A percentile compares a stretch with the other conserved stretches of the same genome.
phyloP scores from a whole-genome alignment of 2,888 invertebrate genomes.

The Pachydiplax longipennis region DNA sequence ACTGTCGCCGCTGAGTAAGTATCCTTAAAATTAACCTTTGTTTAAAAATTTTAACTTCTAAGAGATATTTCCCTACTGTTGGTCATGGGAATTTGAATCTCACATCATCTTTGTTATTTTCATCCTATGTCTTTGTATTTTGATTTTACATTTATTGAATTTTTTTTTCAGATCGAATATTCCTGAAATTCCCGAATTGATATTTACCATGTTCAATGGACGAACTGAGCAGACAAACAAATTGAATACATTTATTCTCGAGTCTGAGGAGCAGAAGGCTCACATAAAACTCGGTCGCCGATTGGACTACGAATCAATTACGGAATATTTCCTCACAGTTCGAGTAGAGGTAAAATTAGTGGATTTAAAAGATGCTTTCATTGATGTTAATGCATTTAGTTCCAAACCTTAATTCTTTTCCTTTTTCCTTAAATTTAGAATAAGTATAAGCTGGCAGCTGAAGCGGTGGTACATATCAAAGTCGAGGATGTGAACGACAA shows the following conservation, averaged over 20 bases:
- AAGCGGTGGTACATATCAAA: slow-evolving; percentile 78
- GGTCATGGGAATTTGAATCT: no score
- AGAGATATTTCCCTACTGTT: no score
- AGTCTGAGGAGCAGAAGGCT: slow-evolving; percentile 72
- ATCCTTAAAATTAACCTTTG: slow-evolving; percentile 45
- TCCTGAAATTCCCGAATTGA: slow-evolving; percentile 74
- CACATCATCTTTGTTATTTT: no score
- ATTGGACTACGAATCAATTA: slow-evolving; percentile 85
- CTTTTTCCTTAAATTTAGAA: slow-evolving; percentile 65
- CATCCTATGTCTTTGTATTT: no score
- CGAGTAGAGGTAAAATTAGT: slow-evolving; percentile 69
- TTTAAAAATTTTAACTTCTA: no score
- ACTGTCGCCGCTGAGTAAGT: slow-evolving; percentile 75
- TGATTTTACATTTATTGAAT: background rate
- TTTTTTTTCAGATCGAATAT: slow-evolving; percentile 72
- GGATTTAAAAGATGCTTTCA: background rate
- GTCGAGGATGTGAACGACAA: slow-evolving; percentile 91
- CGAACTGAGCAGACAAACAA: slow-evolving; percentile 87
- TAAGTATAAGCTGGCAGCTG: slow-evolving; percentile 79
- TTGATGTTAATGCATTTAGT: background rate
- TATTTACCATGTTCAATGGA: slow-evolving; percentile 82
- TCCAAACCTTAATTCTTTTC: background rate
- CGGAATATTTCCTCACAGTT: slow-evolving; percentile 83
- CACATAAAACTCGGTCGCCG: slow-evolving; percentile 77
- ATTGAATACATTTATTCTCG: slow-evolving; percentile 69